phyloP scores from a whole-genome alignment of 1,140 invertebrate species.

The Drosophila orena region DNA sequence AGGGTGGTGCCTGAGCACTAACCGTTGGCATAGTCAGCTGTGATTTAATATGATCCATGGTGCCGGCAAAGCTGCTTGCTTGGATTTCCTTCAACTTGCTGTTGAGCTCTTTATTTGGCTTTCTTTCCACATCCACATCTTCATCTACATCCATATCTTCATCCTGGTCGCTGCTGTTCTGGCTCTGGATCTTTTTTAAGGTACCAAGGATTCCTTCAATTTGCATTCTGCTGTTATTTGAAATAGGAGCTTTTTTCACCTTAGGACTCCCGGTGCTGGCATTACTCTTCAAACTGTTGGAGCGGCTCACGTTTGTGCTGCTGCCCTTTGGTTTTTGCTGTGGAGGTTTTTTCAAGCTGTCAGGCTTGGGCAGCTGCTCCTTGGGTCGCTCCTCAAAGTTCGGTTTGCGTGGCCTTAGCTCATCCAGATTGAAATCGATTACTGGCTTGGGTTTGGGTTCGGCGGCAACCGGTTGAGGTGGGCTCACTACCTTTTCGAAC shows the following conservation, averaged over 20 bases:
- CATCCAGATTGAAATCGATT: constrained; percentile 68
- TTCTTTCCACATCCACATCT: constrained; percentile 21
- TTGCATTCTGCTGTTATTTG: constrained; percentile 61
- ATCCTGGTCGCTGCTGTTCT: constrained; percentile 46
- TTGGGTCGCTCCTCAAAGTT: constrained; percentile 71
- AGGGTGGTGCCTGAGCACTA: constrained; percentile 54
- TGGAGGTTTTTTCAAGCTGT: constrained; percentile 23
- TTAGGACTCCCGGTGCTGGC: constrained; percentile 50
- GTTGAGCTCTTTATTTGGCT: constrained; percentile 51
- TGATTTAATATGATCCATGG: constrained; percentile 77
- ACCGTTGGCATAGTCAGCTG: constrained; percentile 78
- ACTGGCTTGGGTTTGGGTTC: constrained; percentile 62
- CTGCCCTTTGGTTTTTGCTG: constrained; percentile 49
- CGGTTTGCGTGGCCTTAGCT: constrained; percentile 65
- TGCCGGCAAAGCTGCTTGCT: constrained; percentile 76
- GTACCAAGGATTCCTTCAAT: constrained; percentile 65
- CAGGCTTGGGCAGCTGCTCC: constrained; percentile 49
- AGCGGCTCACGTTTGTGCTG: constrained; percentile 66
- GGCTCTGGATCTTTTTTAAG: constrained; percentile 58
- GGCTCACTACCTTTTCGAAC: constrained; percentile 56
- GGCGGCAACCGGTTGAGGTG: constrained; percentile 1
- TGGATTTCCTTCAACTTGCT: constrained; percentile 78
- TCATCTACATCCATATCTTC: constrained; percentile 58
- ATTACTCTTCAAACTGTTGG: constrained; percentile 64
- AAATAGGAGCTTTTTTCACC: constrained; percentile 27